Base-by-base conservation (phyloP, 2,888 invertebrate genomes). In the Apotomis capreana region DNA sequence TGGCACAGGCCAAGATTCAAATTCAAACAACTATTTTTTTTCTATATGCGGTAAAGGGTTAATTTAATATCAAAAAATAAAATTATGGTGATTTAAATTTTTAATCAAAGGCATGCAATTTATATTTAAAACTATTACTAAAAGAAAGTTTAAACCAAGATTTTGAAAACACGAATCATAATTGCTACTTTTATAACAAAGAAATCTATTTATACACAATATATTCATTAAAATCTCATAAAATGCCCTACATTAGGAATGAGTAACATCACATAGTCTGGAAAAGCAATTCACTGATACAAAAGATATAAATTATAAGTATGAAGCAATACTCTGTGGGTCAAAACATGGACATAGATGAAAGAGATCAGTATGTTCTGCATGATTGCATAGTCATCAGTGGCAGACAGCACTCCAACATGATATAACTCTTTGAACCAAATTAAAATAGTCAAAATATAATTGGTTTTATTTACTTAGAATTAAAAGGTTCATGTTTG, bases 221-320 rank as follows among this genome's bases (percentile, higher is more conserved):
- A 55, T 54, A 63, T 10, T 64, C 6, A 40, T 6, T 40, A 52
- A 63, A 54, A 44, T 26, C 37, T 52, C 40, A 55, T 67, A 71
- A 68, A 71, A 71, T 71, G 51, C 57, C 49, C 62, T 57, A 57
- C 0, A 3, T 44, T 62, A 67, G 71, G 71, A 71, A 71, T 71
- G 67, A 71, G 61, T 68, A 62, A 62, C 71, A 68, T 71, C 67
- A 71, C 67, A 71, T 59, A 52, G 57, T 40, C 57, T 55, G 46
- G 46, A 62, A 69, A 68, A 71, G 26, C 55, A 61, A 57, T 37
- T 49, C 60, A 61, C 36, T 61, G 52, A 65, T 52, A 54, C 26
- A 44, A 61, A 12, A 46, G 36, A 61, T 55, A 69, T 13, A 40
- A 64, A 61, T 44, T 61, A 51, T 13, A 57, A 26, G 36, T 13